phyloP scores from a whole-genome alignment of 1,140 invertebrate genomes.

The Nylanderia fulva region DNA sequence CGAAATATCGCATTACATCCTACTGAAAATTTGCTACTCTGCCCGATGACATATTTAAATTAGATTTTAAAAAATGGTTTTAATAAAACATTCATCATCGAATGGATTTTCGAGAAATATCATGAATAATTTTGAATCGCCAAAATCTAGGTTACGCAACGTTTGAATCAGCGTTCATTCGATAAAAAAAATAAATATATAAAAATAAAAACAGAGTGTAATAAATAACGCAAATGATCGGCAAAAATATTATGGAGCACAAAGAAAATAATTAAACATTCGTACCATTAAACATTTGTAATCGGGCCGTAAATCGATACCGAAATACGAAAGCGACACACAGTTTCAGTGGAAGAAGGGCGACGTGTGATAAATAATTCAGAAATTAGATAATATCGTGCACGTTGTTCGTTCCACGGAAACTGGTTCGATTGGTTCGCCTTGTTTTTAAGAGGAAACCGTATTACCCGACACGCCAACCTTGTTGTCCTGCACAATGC shows the following conservation, averaged over 20 bases:
- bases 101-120: too few relatives aligned
- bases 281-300: slow-evolving; percentile 31
- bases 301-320: slow-evolving; percentile 41
- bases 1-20: neutral
- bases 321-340: slow-evolving; percentile 42
- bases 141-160: neutral
- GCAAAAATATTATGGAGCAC: neutral
- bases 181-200: neutral
- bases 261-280: slow-evolving; percentile 40
- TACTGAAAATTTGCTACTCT: neutral
- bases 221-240: neutral
- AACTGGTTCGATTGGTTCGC: slow-evolving; percentile 63
- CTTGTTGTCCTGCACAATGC: slow-evolving; percentile 49
- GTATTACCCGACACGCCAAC: slow-evolving; percentile 55
- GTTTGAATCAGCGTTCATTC: neutral
- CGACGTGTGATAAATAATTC: slow-evolving; percentile 57
- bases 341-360: slow-evolving; percentile 18
- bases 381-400: slow-evolving; percentile 67
- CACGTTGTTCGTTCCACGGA: slow-evolving; percentile 41
- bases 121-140: neutral
- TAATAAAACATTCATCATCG: neutral
- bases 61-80: neutral
- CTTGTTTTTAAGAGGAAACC: slow-evolving; percentile 61
- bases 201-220: too few relatives aligned
- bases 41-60: neutral